These are phyloP conservation scores for Desmodus rotundus DNA, from an alignment of 2,113 vertebrate species.

Conservation along the genomic window DNA sequence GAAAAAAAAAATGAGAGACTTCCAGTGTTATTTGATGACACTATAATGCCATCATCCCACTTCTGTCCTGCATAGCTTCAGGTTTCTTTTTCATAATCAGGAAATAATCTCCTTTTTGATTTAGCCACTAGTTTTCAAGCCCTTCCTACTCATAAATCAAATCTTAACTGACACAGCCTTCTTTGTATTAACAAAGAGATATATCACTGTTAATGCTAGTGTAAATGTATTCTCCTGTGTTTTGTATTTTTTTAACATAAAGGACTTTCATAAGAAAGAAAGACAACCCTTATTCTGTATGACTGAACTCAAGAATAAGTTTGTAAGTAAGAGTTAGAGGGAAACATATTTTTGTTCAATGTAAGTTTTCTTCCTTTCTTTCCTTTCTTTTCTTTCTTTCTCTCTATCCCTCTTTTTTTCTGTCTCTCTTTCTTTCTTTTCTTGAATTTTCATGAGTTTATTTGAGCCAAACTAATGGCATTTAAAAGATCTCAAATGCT, in stretches of 20 bases:
- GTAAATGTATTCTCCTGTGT: background rate
- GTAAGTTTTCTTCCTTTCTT: background rate
- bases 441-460: background rate
- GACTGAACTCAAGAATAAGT: background rate
- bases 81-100: background rate
- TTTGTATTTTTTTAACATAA: background rate
- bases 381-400: background rate
- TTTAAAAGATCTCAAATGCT: background rate
- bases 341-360: background rate
- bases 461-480: background rate
- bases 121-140: background rate
- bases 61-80: background rate
- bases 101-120: background rate
- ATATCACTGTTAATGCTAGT: background rate
- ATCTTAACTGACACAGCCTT: background rate
- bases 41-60: background rate
- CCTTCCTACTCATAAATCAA: background rate
- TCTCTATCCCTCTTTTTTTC: too few relatives aligned
- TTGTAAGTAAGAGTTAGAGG: background rate
- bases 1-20: background rate
- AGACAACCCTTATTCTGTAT: background rate
- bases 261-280: background rate
- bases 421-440: too few relatives aligned
- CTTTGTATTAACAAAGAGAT: background rate
- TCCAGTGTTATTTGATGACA: background rate